A percentile compares a stretch with the other conserved stretches of the same genome.
phyloP scores from a whole-genome alignment of 2,888 invertebrate species.

The Diplolepis rosae region DNA sequence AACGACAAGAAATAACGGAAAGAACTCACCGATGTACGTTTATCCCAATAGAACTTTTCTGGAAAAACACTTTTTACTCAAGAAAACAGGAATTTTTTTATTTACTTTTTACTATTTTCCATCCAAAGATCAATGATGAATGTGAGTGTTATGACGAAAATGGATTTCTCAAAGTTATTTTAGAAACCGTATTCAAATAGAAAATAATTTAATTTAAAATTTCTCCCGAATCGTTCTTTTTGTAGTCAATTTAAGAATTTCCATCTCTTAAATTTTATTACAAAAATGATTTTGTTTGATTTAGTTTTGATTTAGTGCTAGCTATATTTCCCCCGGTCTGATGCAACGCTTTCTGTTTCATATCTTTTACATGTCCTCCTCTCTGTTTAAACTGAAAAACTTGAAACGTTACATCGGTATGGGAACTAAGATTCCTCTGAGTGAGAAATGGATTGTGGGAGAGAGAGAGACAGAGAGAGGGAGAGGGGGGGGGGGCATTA shows the following conservation, averaged over 20 bases:
- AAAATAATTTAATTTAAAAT: no score
- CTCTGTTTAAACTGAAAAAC: constrained; percentile 19
- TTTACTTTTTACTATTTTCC: no score
- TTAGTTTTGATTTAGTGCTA: constrained; percentile 3
- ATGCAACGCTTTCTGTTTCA: constrained; percentile 27
- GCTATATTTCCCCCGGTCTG: constrained; percentile 18
- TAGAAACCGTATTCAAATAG: no score
- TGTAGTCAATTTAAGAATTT: neutral
- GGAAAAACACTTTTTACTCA: no score
- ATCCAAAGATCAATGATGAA: no score
- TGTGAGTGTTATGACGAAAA: no score
- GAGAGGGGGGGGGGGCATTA: constrained; percentile 54
- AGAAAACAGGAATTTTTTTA: no score
- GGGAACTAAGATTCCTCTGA: neutral
- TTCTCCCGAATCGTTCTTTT: no score
- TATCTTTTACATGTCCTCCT: constrained; percentile 18
- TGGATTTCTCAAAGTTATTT: no score
- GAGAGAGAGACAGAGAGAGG: constrained; percentile 43
- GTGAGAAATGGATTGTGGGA: constrained; percentile 37
- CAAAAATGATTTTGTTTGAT: neutral
- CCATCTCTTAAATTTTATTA: constrained; percentile 17
- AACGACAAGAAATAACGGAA: no score
- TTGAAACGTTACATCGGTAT: constrained; percentile 12
- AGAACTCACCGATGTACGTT: no score
- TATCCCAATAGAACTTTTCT: no score